Conservation (phyloP, 2,113 vertebrate species). For the Oncorhynchus mykiss region DNA sequence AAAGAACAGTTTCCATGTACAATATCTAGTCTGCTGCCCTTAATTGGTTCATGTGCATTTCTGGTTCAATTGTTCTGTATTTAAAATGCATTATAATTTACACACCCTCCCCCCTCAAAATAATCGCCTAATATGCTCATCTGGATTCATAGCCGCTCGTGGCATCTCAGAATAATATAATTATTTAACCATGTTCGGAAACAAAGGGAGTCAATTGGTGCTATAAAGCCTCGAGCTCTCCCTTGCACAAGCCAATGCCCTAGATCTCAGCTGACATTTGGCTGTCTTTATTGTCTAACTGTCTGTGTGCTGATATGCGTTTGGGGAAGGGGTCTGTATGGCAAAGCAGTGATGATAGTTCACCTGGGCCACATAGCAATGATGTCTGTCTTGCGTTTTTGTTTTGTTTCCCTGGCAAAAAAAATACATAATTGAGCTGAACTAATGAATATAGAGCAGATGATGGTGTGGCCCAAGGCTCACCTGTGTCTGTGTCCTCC, state of each 20-base stretch:
- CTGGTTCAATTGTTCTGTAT: background rate
- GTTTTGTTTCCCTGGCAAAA: background rate
- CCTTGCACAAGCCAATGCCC: conserved; percentile 52
- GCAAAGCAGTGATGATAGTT: conserved; percentile 5
- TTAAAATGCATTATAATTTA: background rate
- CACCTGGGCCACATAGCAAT: conserved; percentile 1
- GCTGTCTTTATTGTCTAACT: conserved; percentile 48
- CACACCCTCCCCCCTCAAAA: background rate
- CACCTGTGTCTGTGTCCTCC: background rate
- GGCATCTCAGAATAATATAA: background rate
- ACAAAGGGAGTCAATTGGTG: no score
- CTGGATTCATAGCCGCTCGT: conserved; percentile 49
- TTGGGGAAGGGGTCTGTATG: conserved; percentile 30
- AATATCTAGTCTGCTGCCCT: background rate
- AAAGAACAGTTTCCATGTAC: background rate
- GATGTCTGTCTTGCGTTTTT: background rate
- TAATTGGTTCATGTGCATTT: conserved; percentile 2
- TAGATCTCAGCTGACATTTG: conserved; percentile 63
- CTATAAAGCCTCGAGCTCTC: background rate
- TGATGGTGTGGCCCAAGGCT: background rate
- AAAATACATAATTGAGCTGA: conserved; percentile 31
- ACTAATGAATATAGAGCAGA: background rate
- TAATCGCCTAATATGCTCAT: conserved; percentile 38
- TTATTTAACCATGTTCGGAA: no score
- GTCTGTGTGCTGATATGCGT: conserved; percentile 3